Percentiles rank a stretch among this genome's conserved stretches.
These are phyloP conservation scores for Brachyistius frenatus DNA, from an alignment of 2,113 vertebrate genomes.

Conservation along the genomic window DNA sequence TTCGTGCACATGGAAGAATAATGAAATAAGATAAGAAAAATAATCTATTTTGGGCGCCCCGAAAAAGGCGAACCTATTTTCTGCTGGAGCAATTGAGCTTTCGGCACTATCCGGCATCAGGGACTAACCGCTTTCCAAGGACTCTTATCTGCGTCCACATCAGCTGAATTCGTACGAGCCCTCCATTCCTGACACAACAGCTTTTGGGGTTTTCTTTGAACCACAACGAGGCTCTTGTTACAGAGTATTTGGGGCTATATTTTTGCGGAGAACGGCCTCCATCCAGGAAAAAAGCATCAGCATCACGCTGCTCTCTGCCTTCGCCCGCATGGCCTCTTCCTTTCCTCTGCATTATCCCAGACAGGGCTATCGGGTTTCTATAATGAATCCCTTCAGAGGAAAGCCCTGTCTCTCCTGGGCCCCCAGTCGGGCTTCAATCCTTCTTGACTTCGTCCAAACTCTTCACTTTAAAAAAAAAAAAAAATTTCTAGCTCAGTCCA, in stretches of 20 bases:
- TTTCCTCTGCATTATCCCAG: constrained; percentile 64
- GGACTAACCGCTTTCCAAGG: constrained; percentile 24
- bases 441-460: constrained; percentile 21
- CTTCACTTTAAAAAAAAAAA: neutral
- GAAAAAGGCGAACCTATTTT: constrained; percentile 31
- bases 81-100: constrained; percentile 1
- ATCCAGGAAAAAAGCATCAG: constrained; percentile 71
- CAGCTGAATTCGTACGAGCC: constrained; percentile 35
- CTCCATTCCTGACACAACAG: constrained; percentile 40
- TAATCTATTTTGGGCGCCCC: constrained; percentile 14
- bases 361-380: constrained; percentile 76
- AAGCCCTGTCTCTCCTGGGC: constrained; percentile 45
- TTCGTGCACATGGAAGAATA: constrained; percentile 7
- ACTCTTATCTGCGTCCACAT: constrained; percentile 38
- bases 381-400: constrained; percentile 72
- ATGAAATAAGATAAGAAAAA: constrained; percentile 41
- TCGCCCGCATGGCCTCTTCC: constrained; percentile 56
- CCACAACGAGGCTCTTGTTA: constrained; percentile 65
- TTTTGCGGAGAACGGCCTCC: constrained; percentile 55
- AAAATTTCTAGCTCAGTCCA: neutral
- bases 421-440: constrained; percentile 44
- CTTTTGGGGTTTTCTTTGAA: constrained; percentile 35
- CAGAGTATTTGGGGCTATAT: constrained; percentile 47
- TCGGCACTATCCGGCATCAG: constrained; percentile 8
- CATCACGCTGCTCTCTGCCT: constrained; percentile 55